Evolutionary conservation across 2,113 vertebrate genomes (phyloP), one percentile per base, ranked within the genome.

Genomic region (Noturus placidus): DNA sequence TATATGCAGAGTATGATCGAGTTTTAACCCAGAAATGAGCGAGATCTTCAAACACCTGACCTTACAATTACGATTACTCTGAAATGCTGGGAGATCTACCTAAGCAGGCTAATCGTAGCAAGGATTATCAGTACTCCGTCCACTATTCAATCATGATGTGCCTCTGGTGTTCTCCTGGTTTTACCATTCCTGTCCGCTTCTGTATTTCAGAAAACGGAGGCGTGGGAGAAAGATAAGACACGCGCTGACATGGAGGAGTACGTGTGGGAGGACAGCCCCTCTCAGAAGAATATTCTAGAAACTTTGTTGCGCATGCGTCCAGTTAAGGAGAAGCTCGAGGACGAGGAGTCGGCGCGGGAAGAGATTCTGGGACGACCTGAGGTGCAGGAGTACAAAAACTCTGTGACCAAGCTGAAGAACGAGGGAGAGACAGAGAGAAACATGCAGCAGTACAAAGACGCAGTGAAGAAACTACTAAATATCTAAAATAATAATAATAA

Each of bases 241-340:
- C 95, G 94, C 67, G 96, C 94, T 17, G 98, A 99, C 94, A 97
- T 97, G 96, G 97, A 98, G 76, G 96, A 99, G 56, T 99, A 97
- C 56, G 72, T 94, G 57, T 99, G 98, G 98, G 95, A 98, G 90
- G 96, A 95, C 0, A 99, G 97, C 87, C 19, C 90, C 0, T 99
- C 97, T 54, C 95, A 98, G 90, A 96, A 91, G 89, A 99, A 95
- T 19, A 82, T 95, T 46, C 46, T 99, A 87, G 93, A 96, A 56
- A 95, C 94, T 0, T 91, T 99, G 14, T 86, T 94, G 3, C 95
- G 87, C 61, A 96, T 96, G 86, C 94, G 92, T 88, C 88, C 90
- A 2, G 90, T 93, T 0, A 93, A 93, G 0, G 92, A 93, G 1
- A 95, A 93, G 83, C 94, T 94, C 0, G 85, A 76, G 0, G 77